These are phyloP conservation scores for Clarias macrocephalus DNA, from an alignment of 2,113 vertebrate genomes.

Conservation along the genomic window DNA sequence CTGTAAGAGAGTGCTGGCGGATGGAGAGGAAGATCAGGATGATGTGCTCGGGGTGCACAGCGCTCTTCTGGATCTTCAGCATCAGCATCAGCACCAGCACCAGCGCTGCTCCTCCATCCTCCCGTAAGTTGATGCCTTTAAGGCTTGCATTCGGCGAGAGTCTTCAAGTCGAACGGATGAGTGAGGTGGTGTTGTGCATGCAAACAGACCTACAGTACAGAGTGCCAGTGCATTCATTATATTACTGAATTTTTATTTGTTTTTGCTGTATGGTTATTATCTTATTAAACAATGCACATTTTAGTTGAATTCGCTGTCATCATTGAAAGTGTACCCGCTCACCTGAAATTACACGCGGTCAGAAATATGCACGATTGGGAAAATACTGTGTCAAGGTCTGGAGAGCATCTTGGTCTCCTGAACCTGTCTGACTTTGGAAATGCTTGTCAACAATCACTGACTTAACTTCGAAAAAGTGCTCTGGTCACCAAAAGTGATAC, in stretches of 20 bases:
- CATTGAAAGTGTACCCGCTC: not conserved
- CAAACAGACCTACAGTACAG: not conserved
- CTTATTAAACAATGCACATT: not conserved
- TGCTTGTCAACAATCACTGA: not conserved
- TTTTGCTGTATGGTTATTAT: not conserved
- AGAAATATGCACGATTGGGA: not conserved
- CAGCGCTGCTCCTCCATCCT: conserved; percentile 71
- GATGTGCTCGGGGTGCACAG: conserved; percentile 60
- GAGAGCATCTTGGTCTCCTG: not conserved
- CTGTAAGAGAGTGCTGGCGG: not conserved
- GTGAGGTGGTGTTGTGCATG: not conserved
- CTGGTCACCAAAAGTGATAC: not conserved
- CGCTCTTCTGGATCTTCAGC: conserved; percentile 73
- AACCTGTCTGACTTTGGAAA: not conserved
- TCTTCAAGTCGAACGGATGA: not conserved
- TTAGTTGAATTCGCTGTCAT: conserved; percentile 14
- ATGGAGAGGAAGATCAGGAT: conserved; percentile 63
- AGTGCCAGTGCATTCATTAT: not conserved
- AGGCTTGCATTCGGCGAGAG: not conserved
- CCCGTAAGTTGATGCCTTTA: conserved; percentile 69
- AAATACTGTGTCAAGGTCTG: not conserved
- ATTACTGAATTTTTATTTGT: not conserved
- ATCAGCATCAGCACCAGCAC: conserved; percentile 62
- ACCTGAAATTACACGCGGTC: not conserved
- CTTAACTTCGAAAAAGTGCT: not conserved